phyloP scores from a whole-genome alignment of 2,113 vertebrate genomes.

The Ibidorhyncha struthersii region DNA sequence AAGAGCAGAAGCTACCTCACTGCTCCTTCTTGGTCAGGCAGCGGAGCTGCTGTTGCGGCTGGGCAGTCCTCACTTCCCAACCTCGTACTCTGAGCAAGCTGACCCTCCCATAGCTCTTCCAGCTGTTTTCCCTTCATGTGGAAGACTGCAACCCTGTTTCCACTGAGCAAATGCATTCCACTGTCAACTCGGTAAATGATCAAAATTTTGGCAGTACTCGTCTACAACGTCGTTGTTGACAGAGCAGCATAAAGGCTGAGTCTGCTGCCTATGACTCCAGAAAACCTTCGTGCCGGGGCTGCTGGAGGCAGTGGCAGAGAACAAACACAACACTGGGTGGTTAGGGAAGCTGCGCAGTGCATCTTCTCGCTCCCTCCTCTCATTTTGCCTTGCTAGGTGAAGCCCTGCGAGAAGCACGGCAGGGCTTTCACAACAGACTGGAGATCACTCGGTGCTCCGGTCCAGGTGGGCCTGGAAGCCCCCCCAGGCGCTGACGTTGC shows the following conservation, averaged over 20 bases:
- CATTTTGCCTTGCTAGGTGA: background rate
- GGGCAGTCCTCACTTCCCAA: background rate
- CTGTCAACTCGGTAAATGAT: background rate
- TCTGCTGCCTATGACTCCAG: background rate
- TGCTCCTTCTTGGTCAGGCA: background rate
- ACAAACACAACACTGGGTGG: background rate
- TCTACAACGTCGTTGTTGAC: background rate
- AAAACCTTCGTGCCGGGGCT: background rate
- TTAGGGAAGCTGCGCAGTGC: background rate
- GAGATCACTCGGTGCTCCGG: background rate
- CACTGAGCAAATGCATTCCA: background rate
- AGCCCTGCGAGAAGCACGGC: background rate
- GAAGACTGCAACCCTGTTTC: background rate
- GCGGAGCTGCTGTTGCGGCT: background rate
- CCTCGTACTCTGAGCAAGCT: background rate
- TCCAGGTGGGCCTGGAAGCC: background rate
- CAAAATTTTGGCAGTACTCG: background rate
- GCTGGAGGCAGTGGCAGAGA: background rate
- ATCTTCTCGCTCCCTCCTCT: background rate
- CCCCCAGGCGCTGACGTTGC: rapidly evolving
- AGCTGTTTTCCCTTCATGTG: background rate
- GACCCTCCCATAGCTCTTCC: background rate
- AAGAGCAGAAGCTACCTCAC: background rate
- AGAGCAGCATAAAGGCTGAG: background rate
- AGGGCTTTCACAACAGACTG: background rate